Conservation (phyloP, 2,797 vertebrate genomes). For the Atherinosoma microstoma region DNA sequence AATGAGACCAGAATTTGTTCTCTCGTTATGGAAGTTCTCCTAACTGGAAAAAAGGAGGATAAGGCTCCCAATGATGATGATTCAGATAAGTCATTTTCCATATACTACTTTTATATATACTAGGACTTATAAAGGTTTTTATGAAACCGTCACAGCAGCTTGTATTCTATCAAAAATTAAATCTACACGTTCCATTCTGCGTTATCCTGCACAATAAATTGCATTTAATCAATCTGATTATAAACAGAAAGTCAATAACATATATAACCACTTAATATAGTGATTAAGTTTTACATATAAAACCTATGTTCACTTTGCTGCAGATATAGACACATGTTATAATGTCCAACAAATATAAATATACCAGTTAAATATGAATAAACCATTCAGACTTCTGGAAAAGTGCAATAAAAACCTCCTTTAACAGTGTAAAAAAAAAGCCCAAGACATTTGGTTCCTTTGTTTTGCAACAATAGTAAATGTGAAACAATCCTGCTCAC, state of each 20-base stretch:
- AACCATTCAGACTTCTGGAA: neutral
- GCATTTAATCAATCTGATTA: slow-evolving; percentile 29
- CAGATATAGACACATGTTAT: no score
- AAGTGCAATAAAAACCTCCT: neutral
- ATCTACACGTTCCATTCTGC: neutral
- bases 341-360: no score
- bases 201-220: slow-evolving; percentile 33
- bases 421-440: neutral
- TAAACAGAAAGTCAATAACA: slow-evolving; percentile 32
- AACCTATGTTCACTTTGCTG: no score
- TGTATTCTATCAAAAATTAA: no score
- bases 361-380: no score
- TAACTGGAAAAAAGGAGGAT: slow-evolving; percentile 1
- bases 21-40: slow-evolving; percentile 10
- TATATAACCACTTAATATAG: slow-evolving; percentile 17
- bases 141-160: neutral
- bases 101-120: neutral
- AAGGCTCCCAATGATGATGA: neutral
- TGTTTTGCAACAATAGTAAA: neutral
- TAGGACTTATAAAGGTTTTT: neutral
- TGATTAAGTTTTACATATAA: slow-evolving; percentile 31
- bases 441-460: neutral
- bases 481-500: neutral
- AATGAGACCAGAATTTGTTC: neutral
- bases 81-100: neutral